These are phyloP conservation scores for Allobates femoralis DNA, from an alignment of 2,797 vertebrate genomes.

Conservation along the genomic window DNA sequence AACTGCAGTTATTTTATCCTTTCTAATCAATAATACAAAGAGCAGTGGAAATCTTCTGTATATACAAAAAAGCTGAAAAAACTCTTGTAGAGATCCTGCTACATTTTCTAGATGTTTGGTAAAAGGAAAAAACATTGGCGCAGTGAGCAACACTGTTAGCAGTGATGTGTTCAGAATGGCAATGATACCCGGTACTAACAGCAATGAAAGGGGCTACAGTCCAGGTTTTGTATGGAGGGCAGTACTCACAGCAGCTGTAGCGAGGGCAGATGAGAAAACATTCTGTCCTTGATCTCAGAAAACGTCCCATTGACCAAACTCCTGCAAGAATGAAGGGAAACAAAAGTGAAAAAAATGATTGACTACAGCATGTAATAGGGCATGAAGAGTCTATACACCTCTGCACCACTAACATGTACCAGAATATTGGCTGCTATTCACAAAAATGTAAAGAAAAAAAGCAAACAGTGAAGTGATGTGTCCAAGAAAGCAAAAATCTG, in stretches of 20 bases:
- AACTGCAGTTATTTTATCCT: not conserved
- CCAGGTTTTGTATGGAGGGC: conserved; percentile 30
- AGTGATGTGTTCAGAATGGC: conserved; percentile 51
- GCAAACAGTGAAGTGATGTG: not conserved
- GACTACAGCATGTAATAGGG: not conserved
- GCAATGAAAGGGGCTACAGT: conserved; percentile 41
- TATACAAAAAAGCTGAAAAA: not conserved
- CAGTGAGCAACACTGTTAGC: conserved; percentile 1
- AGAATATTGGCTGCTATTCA: not conserved
- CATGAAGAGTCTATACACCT: not conserved
- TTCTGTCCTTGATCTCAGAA: conserved; percentile 92
- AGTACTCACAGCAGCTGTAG: conserved; percentile 94
- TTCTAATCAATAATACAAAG: not conserved
- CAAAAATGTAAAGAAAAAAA: not conserved
- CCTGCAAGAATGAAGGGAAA: conserved; percentile 73
- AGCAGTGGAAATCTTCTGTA: not conserved
- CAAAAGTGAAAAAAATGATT: not conserved
- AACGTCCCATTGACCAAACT: conserved; percentile 97
- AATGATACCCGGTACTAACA: conserved; percentile 44
- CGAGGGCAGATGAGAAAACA: conserved; percentile 94
- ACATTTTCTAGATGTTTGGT: not conserved
- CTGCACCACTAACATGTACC: not conserved
- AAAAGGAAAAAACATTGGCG: not conserved
- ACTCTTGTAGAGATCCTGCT: not conserved
- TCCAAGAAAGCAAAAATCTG: not conserved